These are phyloP conservation scores for Eristalis intricaria DNA, from an alignment of 2,888 invertebrate species.

Conservation along the genomic window DNA sequence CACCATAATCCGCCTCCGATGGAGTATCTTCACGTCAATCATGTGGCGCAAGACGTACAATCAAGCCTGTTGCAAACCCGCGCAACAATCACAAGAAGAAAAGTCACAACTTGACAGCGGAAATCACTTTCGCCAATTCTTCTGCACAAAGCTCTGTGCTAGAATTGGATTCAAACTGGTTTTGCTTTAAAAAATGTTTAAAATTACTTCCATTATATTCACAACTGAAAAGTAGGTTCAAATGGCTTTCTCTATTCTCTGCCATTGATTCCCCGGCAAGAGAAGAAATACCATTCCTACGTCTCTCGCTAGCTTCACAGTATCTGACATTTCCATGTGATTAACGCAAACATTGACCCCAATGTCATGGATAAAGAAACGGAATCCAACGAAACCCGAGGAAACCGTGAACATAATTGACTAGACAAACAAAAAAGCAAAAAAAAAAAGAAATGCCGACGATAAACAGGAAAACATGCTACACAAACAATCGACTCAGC, in stretches of 20 bases:
- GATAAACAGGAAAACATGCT: conserved; percentile 17
- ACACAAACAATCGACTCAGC: conserved; percentile 38
- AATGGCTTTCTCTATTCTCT: conserved; percentile 43
- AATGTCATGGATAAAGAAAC: conserved; percentile 53
- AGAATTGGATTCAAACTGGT: conserved; percentile 33
- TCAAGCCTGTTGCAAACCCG: neutral
- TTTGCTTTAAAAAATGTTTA: neutral
- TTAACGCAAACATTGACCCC: conserved; percentile 67
- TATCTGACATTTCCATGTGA: conserved; percentile 37
- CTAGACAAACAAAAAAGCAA: conserved; percentile 31
- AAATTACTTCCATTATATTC: conserved; percentile 21
- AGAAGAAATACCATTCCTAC: conserved; percentile 37
- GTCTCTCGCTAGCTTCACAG: neutral
- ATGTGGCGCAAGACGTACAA: neutral
- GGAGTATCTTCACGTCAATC: neutral
- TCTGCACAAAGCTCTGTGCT: neutral
- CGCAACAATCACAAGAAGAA: neutral
- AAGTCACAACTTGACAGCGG: neutral
- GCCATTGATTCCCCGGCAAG: neutral
- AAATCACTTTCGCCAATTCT: neutral
- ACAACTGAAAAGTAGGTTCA: conserved; percentile 30
- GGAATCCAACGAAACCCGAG: conserved; percentile 11
- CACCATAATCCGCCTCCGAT: neutral
- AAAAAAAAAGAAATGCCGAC: conserved; percentile 8
- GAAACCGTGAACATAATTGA: conserved; percentile 18